These are phyloP conservation scores for Schrankia costaestrigalis DNA, from an alignment of 2,888 invertebrate genomes.

Conservation along the genomic window DNA sequence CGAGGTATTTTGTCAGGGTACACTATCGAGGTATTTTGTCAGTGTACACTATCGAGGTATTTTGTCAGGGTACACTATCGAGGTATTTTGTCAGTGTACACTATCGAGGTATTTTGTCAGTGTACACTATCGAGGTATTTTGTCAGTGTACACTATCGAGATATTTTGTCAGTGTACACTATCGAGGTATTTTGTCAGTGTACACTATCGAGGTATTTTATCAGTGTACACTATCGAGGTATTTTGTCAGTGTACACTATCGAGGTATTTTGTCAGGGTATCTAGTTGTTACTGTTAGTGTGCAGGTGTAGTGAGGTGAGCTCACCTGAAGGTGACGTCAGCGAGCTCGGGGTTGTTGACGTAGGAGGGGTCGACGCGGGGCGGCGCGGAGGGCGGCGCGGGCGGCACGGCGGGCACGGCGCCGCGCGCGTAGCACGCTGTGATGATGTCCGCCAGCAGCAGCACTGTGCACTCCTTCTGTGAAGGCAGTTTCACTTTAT, in stretches of 20 bases:
- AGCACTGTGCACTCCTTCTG: constrained; percentile 95
- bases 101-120: no score
- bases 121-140: no score
- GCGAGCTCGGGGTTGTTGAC: constrained; percentile 96
- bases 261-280: neutral
- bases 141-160: no score
- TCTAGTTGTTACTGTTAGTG: neutral
- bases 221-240: neutral
- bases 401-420: constrained; percentile 84
- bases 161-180: no score
- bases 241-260: neutral
- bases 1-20: no score
- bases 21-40: no score
- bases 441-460: constrained; percentile 92
- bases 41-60: no score
- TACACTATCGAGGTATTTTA: no score
- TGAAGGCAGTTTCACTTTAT: no score
- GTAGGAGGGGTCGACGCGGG: constrained; percentile 94
- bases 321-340: constrained; percentile 91
- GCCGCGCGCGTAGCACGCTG: constrained; percentile 94
- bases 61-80: no score
- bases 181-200: no score
- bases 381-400: constrained; percentile 83
- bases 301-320: neutral
- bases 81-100: no score